Base-by-base conservation (phyloP, 2,888 invertebrate genomes). In the Pantelozetes paolii region DNA sequence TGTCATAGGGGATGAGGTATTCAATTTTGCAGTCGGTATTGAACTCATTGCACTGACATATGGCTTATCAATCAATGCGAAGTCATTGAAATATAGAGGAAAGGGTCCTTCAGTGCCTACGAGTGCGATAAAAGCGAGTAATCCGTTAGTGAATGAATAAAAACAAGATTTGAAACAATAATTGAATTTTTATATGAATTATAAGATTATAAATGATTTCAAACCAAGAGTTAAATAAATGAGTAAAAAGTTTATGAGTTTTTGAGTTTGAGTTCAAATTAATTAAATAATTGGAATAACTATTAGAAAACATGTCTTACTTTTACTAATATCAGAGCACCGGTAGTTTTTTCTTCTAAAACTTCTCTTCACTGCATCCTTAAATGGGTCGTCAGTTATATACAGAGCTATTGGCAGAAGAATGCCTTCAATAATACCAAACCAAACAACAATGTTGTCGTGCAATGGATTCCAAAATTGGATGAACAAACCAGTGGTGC, bases 361-460 rank as follows among this genome's bases (percentile, higher is more conserved):
- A n/a, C 78, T 75, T 15, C 77, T 74, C 20, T 76, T 75, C 2
- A 78, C 77, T 2, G 79, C 79, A 30, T 76, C 76, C 69, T 77
- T 77, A 79, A 87, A 86, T 79, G 86, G 83, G 73, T 85, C 84
- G 80, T 87, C 87, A 48, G 86, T 85, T 72, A 86, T 81, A 13
- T 86, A 85, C 32, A 87, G 81, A 40, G 86, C 84, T 18, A 86
- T 82, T 0, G 87, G 87, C 30, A 87, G 82, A 9, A 87, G 81
- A 5, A 85, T 82, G 72, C 86, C 87, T 79, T 87, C 86, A 9
- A 86, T 81, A 50, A 87, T 79, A 0, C 86, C 86, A 70, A 86
- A 79, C 86, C 87, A 87, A 28, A 86, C 81, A 32, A 86, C 84
- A 23, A 85, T 81, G 72, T 85, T 85, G 57, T 86, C 84, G 62